A percentile compares a stretch with the other conserved stretches of the same genome.
Conservation (phyloP, 2,797 vertebrate genomes). For the Morelia viridis region DNA sequence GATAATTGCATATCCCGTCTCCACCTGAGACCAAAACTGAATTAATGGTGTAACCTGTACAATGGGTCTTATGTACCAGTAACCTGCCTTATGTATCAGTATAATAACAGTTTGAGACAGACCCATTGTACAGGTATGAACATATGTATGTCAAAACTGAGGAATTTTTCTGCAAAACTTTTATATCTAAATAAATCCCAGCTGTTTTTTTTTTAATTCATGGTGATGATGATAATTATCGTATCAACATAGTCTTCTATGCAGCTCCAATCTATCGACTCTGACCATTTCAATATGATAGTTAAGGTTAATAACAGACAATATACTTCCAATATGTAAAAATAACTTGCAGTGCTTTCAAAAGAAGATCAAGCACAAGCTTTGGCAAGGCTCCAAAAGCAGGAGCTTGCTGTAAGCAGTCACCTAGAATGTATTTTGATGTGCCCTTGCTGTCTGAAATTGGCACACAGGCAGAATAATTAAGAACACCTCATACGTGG, state of each 20-base stretch:
- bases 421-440: constrained; percentile 18
- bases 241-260: neutral
- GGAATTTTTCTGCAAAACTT: neutral
- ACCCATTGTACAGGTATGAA: neutral
- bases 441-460: constrained; percentile 2
- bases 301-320: neutral
- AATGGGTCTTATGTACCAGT: neutral
- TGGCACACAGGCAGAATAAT: constrained; percentile 20
- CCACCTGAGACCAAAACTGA: neutral
- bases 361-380: constrained; percentile 10
- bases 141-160: neutral
- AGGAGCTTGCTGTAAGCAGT: neutral
- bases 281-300: neutral
- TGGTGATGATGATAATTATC: neutral
- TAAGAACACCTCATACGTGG: constrained; percentile 16
- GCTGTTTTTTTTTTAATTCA: neutral
- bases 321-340: neutral
- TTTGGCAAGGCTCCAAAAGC: constrained; percentile 5
- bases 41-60: neutral
- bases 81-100: neutral
- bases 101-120: neutral
- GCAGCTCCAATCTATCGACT: neutral
- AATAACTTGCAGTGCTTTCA: constrained; percentile 5
- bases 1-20: neutral
- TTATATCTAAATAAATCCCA: neutral